Percentiles rank a stretch among this genome's conserved stretches.
These are phyloP conservation scores for Lycophotia porphyrea DNA, from an alignment of 2,888 invertebrate genomes.

Conservation along the genomic window DNA sequence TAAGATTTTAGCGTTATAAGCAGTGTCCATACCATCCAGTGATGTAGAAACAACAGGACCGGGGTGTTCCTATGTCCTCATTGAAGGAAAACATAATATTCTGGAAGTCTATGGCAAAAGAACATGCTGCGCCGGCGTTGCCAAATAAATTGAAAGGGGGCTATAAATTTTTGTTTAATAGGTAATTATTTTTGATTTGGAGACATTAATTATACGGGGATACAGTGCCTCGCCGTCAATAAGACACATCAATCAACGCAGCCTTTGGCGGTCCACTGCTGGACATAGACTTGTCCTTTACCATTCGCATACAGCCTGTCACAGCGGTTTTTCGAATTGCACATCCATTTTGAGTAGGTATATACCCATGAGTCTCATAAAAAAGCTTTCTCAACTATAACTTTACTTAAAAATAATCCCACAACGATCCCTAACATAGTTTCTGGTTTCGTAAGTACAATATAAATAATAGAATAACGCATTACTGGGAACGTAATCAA, in stretches of 20 bases:
- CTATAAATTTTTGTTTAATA: neutral
- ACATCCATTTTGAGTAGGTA: neutral
- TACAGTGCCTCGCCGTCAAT: neutral
- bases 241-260: neutral
- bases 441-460: conserved; percentile 27
- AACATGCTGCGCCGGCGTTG: neutral
- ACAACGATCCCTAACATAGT: conserved; percentile 38
- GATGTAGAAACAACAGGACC: neutral
- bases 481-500: conserved; percentile 76
- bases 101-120: neutral
- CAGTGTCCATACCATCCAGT: neutral
- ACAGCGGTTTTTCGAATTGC: neutral
- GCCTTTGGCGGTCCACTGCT: neutral
- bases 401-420: conserved; percentile 31
- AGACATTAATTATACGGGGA: neutral
- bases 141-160: neutral
- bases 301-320: neutral
- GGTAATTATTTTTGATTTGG: neutral
- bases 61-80: neutral
- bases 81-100: neutral
- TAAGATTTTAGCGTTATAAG: neutral
- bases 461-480: conserved; percentile 55
- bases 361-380: too few relatives aligned
- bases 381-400: conserved; percentile 7
- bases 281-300: neutral